Percentiles rank a stretch among this genome's conserved stretches.
These are phyloP conservation scores for Saguinus imperator DNA, from an alignment of 2,113 vertebrate genomes.

Conservation along the genomic window DNA sequence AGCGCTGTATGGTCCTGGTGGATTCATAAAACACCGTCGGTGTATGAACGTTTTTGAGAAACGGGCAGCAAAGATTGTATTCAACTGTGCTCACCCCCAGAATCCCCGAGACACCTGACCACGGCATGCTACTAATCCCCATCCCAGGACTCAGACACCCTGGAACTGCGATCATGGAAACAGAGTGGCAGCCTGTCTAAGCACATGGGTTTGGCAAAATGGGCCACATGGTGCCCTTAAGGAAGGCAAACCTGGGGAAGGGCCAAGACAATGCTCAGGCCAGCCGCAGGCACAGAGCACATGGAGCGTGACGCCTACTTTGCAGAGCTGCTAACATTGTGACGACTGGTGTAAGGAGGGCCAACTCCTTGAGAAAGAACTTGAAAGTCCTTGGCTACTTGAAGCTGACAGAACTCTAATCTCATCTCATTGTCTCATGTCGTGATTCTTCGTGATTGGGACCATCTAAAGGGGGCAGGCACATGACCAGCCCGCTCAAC, in stretches of 20 bases:
- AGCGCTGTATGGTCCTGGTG: neutral
- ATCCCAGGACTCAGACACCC: neutral
- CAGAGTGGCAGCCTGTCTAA: too few relatives aligned
- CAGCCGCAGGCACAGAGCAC: neutral
- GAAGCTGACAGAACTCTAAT: too few relatives aligned
- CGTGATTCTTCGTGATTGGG: fast-evolving
- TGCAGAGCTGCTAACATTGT: neutral
- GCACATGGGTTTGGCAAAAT: neutral
- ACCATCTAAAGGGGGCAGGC: neutral
- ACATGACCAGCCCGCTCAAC: fast-evolving
- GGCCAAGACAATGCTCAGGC: fast-evolving
- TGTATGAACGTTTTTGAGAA: neutral
- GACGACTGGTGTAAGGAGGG: fast-evolving
- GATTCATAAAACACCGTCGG: fast-evolving
- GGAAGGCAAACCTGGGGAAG: neutral
- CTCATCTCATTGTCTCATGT: neutral
- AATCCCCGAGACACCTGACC: neutral
- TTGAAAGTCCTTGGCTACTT: fast-evolving
- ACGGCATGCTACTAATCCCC: fast-evolving
- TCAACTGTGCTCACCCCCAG: neutral
- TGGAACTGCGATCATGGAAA: fast-evolving
- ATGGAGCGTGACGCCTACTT: fast-evolving
- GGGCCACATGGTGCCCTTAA: neutral
- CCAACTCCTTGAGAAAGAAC: neutral
- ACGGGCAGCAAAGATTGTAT: fast-evolving